phyloP scores from a whole-genome alignment of 2,113 vertebrate species.

The Phoxinus phoxinus region DNA sequence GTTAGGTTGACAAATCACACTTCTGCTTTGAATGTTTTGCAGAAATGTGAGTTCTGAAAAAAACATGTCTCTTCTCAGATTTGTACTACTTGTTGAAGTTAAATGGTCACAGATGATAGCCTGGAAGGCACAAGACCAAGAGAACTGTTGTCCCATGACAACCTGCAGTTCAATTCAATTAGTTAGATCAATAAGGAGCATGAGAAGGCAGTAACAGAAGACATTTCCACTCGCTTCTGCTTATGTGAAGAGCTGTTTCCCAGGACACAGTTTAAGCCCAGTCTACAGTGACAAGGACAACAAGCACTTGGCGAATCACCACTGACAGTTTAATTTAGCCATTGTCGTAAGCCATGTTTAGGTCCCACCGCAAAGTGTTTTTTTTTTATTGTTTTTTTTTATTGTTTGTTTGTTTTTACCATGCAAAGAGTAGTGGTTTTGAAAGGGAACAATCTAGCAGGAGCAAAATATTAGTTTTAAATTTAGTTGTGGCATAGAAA shows the following conservation, averaged over 20 bases:
- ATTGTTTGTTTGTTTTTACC: background rate
- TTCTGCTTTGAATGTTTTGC: background rate
- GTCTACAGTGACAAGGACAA: slow-evolving; percentile 14
- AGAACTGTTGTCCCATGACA: slow-evolving; percentile 25
- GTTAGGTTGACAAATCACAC: background rate
- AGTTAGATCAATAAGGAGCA: slow-evolving; percentile 36
- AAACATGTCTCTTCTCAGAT: background rate
- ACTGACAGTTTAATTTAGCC: slow-evolving; percentile 16
- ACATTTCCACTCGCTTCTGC: background rate
- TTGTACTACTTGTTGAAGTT: background rate
- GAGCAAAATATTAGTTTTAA: background rate
- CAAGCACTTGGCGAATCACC: background rate
- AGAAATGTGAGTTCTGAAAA: background rate
- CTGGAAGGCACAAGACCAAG: slow-evolving; percentile 27
- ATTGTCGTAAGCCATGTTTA: background rate
- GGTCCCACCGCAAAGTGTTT: background rate
- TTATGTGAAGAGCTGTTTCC: slow-evolving; percentile 18
- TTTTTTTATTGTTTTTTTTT: no score
- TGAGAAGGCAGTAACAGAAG: slow-evolving; percentile 31
- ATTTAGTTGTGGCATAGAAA: background rate
- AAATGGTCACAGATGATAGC: slow-evolving; percentile 3
- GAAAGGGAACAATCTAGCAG: background rate
- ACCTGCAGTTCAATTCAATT: slow-evolving; percentile 38
- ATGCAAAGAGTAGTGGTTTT: background rate
- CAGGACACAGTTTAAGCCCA: background rate